Percentiles rank a stretch among this genome's conserved stretches.
These are phyloP conservation scores for Sorex maritimensis DNA, from an alignment of 2,797 vertebrate genomes.

Conservation along the genomic window DNA sequence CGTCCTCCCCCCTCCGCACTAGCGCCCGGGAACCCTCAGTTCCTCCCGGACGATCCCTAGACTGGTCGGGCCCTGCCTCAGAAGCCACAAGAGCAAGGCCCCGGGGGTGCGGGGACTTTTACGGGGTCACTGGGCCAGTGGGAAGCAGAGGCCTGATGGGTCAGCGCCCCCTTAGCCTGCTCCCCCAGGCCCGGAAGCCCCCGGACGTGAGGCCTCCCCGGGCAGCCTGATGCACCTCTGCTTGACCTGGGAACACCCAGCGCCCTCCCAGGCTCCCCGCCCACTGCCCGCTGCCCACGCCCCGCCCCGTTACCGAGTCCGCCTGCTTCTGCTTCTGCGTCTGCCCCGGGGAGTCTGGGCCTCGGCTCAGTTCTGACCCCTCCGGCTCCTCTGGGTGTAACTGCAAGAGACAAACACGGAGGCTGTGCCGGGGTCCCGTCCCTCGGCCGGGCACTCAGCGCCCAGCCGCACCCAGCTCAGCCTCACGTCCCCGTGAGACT, in stretches of 20 bases:
- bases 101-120: too few relatives aligned
- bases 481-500: too few relatives aligned
- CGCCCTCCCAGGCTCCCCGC: neutral
- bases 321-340: slow-evolving; percentile 71
- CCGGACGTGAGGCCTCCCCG: neutral
- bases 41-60: neutral
- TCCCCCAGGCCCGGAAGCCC: neutral
- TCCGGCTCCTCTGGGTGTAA: slow-evolving; percentile 73
- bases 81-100: too few relatives aligned
- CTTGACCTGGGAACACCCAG: neutral
- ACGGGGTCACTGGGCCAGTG: neutral
- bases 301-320: slow-evolving; percentile 81
- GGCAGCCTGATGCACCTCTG: neutral
- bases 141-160: neutral
- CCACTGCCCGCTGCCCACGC: slow-evolving; percentile 37
- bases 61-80: neutral
- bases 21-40: neutral
- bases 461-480: too few relatives aligned
- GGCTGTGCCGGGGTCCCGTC: neutral
- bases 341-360: slow-evolving; percentile 54
- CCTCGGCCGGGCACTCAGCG: too few relatives aligned
- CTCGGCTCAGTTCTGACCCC: slow-evolving; percentile 59
- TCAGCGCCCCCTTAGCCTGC: neutral
- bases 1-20: neutral
- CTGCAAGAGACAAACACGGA: slow-evolving; percentile 67